Conservation (phyloP, 2,797 vertebrate species). For the Hippopotamyrus pictus region DNA sequence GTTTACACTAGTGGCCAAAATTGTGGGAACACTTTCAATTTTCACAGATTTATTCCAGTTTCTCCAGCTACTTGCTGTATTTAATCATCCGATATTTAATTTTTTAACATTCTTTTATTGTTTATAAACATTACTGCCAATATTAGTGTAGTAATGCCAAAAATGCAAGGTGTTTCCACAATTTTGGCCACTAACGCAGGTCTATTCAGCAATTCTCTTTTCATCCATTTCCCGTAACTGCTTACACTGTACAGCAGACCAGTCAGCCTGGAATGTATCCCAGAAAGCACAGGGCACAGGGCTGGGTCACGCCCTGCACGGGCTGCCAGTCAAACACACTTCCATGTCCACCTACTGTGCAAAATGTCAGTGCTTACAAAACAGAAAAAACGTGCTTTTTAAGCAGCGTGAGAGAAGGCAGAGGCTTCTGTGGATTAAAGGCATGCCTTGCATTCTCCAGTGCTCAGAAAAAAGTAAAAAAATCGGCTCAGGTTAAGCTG, state of each 20-base stretch:
- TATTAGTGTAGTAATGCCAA: not conserved
- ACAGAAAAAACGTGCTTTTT: not conserved
- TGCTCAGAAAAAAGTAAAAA: not conserved
- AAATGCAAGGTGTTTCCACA: not conserved
- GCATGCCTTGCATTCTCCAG: not conserved
- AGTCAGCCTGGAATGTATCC: not conserved
- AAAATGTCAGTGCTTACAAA: not conserved
- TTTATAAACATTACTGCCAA: not conserved
- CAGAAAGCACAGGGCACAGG: not conserved
- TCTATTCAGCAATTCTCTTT: not conserved
- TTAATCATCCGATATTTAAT: not conserved
- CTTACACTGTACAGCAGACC: not conserved
- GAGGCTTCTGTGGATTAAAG: not conserved
- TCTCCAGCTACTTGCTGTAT: not conserved
- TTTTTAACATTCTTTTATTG: not conserved
- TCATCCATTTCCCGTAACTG: not conserved
- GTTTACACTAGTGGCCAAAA: not conserved
- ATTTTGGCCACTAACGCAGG: not conserved
- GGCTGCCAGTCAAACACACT: not conserved
- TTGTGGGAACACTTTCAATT: not conserved
- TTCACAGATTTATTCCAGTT: not conserved
- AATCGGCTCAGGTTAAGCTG: not conserved
- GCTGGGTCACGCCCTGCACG: not conserved
- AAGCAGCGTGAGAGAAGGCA: not conserved
- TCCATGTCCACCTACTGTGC: not conserved